Percentiles rank a stretch among this genome's conserved stretches.
Evolutionary conservation across 1,140 invertebrate genomes (phyloP).

Genomic region (Conus betulinus): DNA sequence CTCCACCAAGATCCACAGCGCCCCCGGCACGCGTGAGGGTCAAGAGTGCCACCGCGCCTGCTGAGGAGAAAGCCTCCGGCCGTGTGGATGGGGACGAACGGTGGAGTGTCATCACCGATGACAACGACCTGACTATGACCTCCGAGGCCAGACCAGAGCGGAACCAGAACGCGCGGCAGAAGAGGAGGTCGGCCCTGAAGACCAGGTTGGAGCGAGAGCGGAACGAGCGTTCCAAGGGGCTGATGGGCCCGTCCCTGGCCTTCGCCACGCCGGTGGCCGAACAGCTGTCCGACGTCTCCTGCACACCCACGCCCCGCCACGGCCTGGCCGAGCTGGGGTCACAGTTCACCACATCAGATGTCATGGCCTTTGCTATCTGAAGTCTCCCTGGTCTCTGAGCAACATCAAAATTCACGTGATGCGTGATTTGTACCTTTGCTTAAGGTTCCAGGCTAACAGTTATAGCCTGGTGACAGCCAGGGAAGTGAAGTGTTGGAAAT

Average conservation of each 20-base stretch:
- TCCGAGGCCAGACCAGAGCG: neutral
- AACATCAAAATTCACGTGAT: neutral
- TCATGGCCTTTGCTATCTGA: constrained; percentile 21
- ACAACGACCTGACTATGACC: constrained; percentile 16
- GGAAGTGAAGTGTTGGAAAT: neutral
- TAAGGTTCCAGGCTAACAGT: neutral
- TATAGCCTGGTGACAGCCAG: neutral
- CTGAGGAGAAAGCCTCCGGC: neutral
- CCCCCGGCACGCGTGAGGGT: neutral
- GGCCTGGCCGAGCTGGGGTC: neutral
- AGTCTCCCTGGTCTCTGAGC: neutral
- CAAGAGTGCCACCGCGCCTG: neutral
- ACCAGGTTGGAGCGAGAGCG: neutral
- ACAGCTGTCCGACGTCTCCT: constrained; percentile 7
- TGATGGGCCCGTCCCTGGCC: constrained; percentile 20
- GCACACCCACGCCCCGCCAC: neutral
- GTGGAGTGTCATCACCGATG: constrained; percentile 13
- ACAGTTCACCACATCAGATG: neutral
- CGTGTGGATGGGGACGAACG: neutral
- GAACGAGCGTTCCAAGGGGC: neutral
- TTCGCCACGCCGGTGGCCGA: neutral
- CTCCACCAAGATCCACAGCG: constrained; percentile 19
- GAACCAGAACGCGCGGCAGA: neutral
- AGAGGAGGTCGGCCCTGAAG: constrained; percentile 19
- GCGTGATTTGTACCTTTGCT: neutral